Percentiles rank a stretch among this genome's conserved stretches.
These are phyloP conservation scores for Fragum sueziense DNA, from an alignment of 2,888 invertebrate genomes.

Conservation along the genomic window DNA sequence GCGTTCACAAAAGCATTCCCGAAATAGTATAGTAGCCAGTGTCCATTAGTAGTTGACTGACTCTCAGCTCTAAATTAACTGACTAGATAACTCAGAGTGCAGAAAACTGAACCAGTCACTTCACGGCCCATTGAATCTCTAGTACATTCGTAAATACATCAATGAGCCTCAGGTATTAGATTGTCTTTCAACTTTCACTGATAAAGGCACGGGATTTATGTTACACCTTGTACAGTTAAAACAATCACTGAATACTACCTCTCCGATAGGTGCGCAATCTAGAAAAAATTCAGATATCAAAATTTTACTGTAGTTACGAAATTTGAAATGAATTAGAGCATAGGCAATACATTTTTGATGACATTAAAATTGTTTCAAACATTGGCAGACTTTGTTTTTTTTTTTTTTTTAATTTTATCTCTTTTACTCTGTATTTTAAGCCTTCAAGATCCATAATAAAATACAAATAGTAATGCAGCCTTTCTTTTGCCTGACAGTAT, in stretches of 20 bases:
- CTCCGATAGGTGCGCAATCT: neutral
- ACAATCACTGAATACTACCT: neutral
- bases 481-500: no score
- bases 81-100: neutral
- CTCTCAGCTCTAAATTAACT: slow-evolving; percentile 19
- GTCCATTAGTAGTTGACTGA: neutral
- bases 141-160: slow-evolving; percentile 15
- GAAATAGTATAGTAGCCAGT: neutral
- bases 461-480: no score
- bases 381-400: no score
- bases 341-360: no score
- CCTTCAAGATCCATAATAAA: no score
- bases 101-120: slow-evolving; percentile 15
- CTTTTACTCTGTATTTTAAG: no score
- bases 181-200: neutral
- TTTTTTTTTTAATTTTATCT: no score
- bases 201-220: neutral
- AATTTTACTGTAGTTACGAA: no score
- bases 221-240: neutral
- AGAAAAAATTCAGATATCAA: no score
- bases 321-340: no score
- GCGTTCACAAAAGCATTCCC: neutral
- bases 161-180: neutral
- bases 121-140: slow-evolving; percentile 12
- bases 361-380: no score